Evolutionary conservation across 2,888 invertebrate species (phyloP).

Genomic region (Athalia circularis): DNA sequence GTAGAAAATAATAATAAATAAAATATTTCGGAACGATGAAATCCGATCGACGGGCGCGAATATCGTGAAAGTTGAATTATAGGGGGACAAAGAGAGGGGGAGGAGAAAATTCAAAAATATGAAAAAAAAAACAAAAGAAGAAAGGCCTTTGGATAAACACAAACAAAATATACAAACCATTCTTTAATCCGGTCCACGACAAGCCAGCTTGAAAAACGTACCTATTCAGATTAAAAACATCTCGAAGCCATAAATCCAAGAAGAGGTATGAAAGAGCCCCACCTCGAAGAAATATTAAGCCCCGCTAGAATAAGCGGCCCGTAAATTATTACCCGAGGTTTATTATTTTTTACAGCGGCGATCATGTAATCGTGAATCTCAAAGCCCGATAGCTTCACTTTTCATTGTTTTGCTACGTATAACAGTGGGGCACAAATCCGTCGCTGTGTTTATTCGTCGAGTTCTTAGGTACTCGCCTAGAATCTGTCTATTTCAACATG

Average conservation of each 20-base stretch:
- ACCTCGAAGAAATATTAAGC: conserved; percentile 39
- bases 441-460: background rate
- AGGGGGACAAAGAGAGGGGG: too few species aligned
- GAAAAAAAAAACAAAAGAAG: too few species aligned
- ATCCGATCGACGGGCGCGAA: too few species aligned
- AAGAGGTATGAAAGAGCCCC: conserved; percentile 24
- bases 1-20: too few species aligned
- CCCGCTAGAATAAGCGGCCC: conserved; percentile 26
- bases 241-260: conserved; percentile 20
- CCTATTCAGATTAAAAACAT: conserved; percentile 33
- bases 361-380: background rate
- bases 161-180: background rate
- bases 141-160: background rate
- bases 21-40: too few species aligned
- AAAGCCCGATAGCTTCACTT: conserved; percentile 9
- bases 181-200: background rate
- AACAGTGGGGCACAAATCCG: background rate
- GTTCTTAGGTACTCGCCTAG: too few species aligned
- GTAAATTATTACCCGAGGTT: conserved; percentile 35
- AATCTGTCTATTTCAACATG: too few species aligned
- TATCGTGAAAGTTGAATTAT: too few species aligned
- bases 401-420: background rate
- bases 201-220: conserved; percentile 13
- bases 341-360: conserved; percentile 23
- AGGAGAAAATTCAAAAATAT: too few species aligned